Base-by-base conservation (phyloP, 1,140 invertebrate species). In the Palaemon carinicauda region DNA sequence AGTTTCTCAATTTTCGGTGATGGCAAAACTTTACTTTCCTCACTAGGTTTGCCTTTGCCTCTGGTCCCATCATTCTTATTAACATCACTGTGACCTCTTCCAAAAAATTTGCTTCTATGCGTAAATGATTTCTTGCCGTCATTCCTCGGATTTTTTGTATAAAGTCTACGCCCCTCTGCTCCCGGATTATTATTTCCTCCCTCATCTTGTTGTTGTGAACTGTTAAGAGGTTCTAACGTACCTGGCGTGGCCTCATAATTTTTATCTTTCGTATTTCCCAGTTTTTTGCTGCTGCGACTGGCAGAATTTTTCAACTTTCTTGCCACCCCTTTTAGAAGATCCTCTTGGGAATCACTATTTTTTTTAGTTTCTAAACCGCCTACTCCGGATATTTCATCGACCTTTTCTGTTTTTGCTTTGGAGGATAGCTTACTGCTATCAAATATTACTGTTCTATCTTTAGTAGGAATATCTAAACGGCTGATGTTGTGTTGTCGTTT, bases 381-480 rank as follows among this genome's bases (percentile, higher is more conserved):
- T 52, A 10, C 41, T 31, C 12, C 53, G 29, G 14, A 29, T 24
- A 14, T n/a, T 29, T 29, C 51, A 14, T 29, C 51, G 5, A 33
- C 52, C 54, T 53, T 52, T 82, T 19, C 75, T 53, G 56, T 21
- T 29, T 65, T 69, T 78, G 10, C 19, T 31, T n/a, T 73, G 33
- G 27, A 52, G 51, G 15, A 86, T n/a, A 41, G 41, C 24, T 73
- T 86, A 7, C 77, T 74, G 53, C 84, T 86, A 52, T 86, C 84
- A 19, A 86, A 86, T n/a, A 86, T 80, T 9, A 86, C 54, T 3
- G 77, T 86, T 19, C 84, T 77, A 41, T 86, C 77, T 65, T 86
- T 86, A 60, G 80, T 77, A 17, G 33, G 65, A 5, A 41, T 78
- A 41, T 86, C 84, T 24, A 86, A 53, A 14, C 77, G 77, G 50